These are phyloP conservation scores for Dynastes hyllus DNA, from an alignment of 2,888 invertebrate genomes.

Conservation along the genomic window DNA sequence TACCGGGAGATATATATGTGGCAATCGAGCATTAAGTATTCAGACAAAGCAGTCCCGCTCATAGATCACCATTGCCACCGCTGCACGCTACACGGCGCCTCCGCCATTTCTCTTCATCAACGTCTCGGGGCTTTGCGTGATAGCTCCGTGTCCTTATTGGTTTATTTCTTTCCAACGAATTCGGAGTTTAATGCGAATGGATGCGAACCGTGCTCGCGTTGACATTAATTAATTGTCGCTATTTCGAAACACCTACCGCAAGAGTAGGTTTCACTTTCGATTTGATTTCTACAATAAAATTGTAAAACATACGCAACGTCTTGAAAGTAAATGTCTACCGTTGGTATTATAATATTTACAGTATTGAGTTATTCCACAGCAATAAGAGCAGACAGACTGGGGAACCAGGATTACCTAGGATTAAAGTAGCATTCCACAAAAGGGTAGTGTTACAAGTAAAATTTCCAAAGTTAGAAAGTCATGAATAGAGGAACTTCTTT, in stretches of 20 bases:
- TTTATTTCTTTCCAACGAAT: conserved; percentile 61
- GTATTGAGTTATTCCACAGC: too few relatives aligned
- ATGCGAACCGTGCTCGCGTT: conserved; percentile 46
- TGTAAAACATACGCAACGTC: too few relatives aligned
- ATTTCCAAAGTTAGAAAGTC: too few relatives aligned
- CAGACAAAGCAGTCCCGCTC: conserved; percentile 65
- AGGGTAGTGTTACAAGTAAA: too few relatives aligned
- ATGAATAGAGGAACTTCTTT: too few relatives aligned
- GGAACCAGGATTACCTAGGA: too few relatives aligned
- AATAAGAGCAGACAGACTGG: too few relatives aligned
- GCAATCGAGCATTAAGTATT: conserved; percentile 65
- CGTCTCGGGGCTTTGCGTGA: conserved; percentile 66
- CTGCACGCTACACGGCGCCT: conserved; percentile 60
- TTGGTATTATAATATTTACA: too few relatives aligned
- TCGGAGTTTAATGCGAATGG: conserved; percentile 50
- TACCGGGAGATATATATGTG: conserved; percentile 40
- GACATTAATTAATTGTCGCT: conserved; percentile 40
- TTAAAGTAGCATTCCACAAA: too few relatives aligned
- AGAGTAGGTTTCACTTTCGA: neutral
- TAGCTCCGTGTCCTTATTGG: conserved; percentile 67
- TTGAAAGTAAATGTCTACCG: too few relatives aligned
- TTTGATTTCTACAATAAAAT: conserved; percentile 15
- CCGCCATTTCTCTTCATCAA: conserved; percentile 70
- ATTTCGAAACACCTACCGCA: conserved; percentile 36
- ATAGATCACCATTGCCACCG: conserved; percentile 66